Evolutionary conservation across 2,113 vertebrate genomes (phyloP).

Genomic region (Anolis sagrei): DNA sequence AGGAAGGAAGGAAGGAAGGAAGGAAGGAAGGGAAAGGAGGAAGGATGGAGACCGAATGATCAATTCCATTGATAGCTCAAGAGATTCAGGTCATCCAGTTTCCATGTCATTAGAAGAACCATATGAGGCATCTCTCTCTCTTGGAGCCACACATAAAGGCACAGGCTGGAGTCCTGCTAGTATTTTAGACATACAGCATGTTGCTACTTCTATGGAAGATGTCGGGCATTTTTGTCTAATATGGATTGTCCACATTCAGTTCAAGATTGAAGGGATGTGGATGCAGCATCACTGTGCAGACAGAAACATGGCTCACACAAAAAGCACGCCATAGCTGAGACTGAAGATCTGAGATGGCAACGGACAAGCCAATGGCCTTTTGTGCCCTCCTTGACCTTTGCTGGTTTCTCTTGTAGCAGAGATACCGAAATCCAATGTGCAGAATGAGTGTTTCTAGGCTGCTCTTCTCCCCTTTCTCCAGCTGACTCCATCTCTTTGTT

Average conservation of each 20-base stretch:
- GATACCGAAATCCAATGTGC: not conserved
- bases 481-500: not conserved
- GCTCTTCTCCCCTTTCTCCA: not conserved
- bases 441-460: no score
- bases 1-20: not conserved
- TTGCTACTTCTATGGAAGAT: no score
- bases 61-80: not conserved
- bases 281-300: no score
- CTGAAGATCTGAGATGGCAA: no score
- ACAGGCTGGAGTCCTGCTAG: not conserved
- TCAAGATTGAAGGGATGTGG: no score
- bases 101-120: no score
- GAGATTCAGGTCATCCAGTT: not conserved
- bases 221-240: no score
- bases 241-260: no score
- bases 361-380: not conserved
- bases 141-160: not conserved
- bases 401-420: not conserved
- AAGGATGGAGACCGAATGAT: not conserved
- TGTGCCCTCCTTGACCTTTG: no score
- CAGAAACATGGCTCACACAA: no score
- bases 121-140: not conserved
- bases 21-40: not conserved
- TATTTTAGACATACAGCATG: no score
- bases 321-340: no score